Base-by-base conservation (phyloP, 2,888 invertebrate genomes). In the Suillia variegata region DNA sequence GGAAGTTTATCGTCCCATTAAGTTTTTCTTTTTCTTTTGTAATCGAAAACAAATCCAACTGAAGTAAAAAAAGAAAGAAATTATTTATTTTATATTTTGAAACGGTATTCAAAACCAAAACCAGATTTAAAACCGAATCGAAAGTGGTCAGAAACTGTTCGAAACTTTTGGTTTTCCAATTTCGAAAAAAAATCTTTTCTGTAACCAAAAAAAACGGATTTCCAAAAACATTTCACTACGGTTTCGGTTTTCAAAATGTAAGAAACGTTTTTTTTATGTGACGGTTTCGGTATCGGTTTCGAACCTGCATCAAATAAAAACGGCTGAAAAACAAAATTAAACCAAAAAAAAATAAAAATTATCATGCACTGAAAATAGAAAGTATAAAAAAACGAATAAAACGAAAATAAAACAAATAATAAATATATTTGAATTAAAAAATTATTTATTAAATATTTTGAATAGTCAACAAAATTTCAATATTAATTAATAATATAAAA, bases 401-500 rank as follows among this genome's bases (percentile, higher is more conserved):
- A 59, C 17, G 48, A 55, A 56, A 58, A 69, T 63, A 58, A 45
- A 59, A 51, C 52, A 59, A 56, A 62, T 48, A 50, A 52, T 61
- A 62, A 64, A 64, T 24, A 56, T 65, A 68, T 67, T 70, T 73
- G 68, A 72, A 75, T 70, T 65, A 70, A 70, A 70, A 72, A 73
- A 69, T 69, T 74, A 73, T 75, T 75, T 72, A 75, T 75, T 76
- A 74, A 77, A 75, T 74, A 70, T 75, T 77, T 74, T 77, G 75
- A 79, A 80, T 80, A 78, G 75, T 77, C 79, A 79, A 80, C 80
- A 79, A 79, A 76, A 80, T 77, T 77, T 71, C 66, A 74, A 72
- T 67, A 67, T 70, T 73, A 68, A 70, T 67, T 67, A 74, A 71
- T 68, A 73, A 71, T 73, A 71, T 68, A 68, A 74, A 70, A 69